Evolutionary conservation across 2,113 vertebrate species (phyloP).

Genomic region (Neofelis nebulosa): DNA sequence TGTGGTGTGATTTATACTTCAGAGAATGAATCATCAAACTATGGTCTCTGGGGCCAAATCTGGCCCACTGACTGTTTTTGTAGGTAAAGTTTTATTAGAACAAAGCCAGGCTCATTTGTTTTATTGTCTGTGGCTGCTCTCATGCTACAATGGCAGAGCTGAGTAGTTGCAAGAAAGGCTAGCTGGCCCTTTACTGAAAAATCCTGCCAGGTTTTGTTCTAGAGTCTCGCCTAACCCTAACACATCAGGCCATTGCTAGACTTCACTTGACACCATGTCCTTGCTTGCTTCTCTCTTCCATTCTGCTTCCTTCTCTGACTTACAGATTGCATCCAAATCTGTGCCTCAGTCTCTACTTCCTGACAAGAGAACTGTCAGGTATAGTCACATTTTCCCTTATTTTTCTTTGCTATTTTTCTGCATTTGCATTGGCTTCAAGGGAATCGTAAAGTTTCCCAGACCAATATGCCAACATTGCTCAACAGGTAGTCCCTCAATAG

Average conservation of each 20-base stretch:
- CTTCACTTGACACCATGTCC: rapidly evolving
- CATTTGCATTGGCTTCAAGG: neutral
- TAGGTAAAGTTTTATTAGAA: slow-evolving; percentile 16
- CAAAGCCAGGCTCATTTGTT: neutral
- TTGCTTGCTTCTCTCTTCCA: neutral
- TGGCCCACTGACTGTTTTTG: neutral
- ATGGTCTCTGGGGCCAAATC: neutral
- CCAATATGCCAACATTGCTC: neutral
- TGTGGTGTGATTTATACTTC: neutral
- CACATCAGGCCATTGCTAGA: neutral
- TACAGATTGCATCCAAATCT: neutral
- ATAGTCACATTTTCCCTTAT: neutral
- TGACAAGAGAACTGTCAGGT: neutral
- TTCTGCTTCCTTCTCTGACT: neutral
- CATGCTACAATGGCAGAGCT: neutral
- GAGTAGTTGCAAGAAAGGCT: neutral
- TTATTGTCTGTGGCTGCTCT: neutral
- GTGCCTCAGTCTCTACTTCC: neutral
- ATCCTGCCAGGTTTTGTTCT: neutral
- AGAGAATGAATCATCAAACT: neutral
- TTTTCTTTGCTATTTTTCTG: neutral
- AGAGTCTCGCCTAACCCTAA: neutral
- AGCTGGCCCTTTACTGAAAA: neutral
- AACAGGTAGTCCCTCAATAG: neutral
- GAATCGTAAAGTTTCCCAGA: neutral